Evolutionary conservation across 2,888 invertebrate species (phyloP).

Genomic region (Nineta flava): DNA sequence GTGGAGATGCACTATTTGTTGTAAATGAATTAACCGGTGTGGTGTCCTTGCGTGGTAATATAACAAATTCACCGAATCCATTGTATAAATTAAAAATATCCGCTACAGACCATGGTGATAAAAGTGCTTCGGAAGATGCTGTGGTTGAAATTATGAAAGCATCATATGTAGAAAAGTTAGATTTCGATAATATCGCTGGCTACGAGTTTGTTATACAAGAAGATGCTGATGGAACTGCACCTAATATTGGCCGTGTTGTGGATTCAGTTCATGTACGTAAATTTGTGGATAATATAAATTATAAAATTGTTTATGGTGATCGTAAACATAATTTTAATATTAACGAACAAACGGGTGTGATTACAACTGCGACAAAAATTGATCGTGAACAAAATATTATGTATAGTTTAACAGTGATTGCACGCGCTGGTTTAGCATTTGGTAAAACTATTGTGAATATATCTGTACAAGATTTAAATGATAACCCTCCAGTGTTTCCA

Average conservation of each 20-base stretch:
- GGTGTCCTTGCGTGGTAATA: conserved; percentile 47
- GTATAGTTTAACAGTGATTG: conserved; percentile 68
- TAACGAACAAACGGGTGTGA: conserved; percentile 60
- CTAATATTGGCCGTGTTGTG: conserved; percentile 52
- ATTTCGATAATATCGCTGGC: conserved; percentile 53
- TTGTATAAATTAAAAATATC: conserved; percentile 60
- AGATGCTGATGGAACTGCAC: conserved; percentile 48
- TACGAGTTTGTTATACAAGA: conserved; percentile 74
- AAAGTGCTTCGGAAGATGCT: conserved; percentile 55
- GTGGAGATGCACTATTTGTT: conserved; percentile 63
- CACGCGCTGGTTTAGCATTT: conserved; percentile 56
- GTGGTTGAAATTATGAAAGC: conserved; percentile 65
- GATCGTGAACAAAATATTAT: conserved; percentile 68
- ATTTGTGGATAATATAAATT: conserved; percentile 36
- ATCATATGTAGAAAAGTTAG: conserved; percentile 51
- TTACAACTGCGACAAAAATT: conserved; percentile 60
- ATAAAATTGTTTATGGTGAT: conserved; percentile 70
- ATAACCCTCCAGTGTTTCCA: conserved; percentile 74
- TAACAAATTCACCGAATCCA: conserved; percentile 45
- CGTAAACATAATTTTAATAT: conserved; percentile 60
- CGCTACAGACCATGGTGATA: conserved; percentile 67
- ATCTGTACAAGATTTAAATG: conserved; percentile 73
- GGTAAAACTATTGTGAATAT: conserved; percentile 68
- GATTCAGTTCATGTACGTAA: conserved; percentile 52
- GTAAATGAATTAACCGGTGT: conserved; percentile 66